Percentiles rank a stretch among this genome's conserved stretches.
Evolutionary conservation across 2,113 vertebrate species (phyloP).

Genomic region (Columba livia): DNA sequence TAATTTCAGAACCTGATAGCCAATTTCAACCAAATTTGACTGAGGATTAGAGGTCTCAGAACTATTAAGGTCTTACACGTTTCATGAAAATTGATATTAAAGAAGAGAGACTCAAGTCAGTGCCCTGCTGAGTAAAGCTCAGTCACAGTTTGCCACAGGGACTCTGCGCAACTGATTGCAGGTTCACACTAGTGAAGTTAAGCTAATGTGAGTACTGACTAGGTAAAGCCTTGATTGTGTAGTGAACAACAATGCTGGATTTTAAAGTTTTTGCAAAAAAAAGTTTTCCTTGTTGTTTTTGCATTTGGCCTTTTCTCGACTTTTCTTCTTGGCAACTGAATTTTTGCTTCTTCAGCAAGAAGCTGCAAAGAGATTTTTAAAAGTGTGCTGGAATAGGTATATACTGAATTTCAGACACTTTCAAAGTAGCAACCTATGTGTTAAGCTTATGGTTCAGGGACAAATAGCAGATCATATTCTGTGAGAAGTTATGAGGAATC

Average conservation of each 20-base stretch:
- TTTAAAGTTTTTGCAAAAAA: background rate
- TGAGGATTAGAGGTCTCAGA: conserved; percentile 59
- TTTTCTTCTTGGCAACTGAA: background rate
- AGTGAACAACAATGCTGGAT: background rate
- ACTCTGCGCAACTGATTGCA: background rate
- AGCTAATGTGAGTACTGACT: background rate
- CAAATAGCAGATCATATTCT: background rate
- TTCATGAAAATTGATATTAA: conserved; percentile 37
- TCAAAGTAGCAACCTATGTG: background rate
- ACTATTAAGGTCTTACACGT: conserved; percentile 36
- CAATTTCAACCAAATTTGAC: conserved; percentile 57
- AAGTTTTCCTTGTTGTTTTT: background rate
- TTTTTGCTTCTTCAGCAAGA: background rate
- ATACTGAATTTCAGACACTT: background rate
- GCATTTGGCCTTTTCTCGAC: background rate
- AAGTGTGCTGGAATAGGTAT: background rate
- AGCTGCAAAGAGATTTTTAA: background rate
- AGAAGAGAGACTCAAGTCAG: background rate
- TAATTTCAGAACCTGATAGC: conserved; percentile 26
- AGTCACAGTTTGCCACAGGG: background rate
- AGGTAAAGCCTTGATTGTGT: background rate
- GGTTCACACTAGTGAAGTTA: background rate
- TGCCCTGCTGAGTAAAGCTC: conserved; percentile 1
- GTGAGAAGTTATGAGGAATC: background rate
- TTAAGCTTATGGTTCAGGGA: background rate